A percentile compares a stretch with the other conserved stretches of the same genome.
These are phyloP conservation scores for Thunnus maccoyii DNA, from an alignment of 2,113 vertebrate genomes.

Conservation along the genomic window DNA sequence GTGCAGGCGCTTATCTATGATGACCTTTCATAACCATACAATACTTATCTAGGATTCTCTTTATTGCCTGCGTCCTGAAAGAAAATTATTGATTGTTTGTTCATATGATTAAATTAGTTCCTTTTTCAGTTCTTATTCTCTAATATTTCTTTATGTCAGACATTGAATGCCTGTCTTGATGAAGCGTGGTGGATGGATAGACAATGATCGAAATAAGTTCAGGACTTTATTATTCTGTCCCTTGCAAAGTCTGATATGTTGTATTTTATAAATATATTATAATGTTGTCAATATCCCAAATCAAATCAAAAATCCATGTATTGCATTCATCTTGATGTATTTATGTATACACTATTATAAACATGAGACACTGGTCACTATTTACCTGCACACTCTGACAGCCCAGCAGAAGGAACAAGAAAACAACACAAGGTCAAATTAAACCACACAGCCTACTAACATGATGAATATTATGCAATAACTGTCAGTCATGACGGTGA, in stretches of 20 bases:
- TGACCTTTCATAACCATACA: neutral
- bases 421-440: neutral
- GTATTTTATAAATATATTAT: neutral
- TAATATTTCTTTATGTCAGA: too few relatives aligned
- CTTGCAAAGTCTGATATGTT: neutral
- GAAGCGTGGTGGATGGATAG: neutral
- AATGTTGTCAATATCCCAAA: neutral
- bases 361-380: neutral
- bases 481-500: constrained; percentile 13
- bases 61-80: neutral
- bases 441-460: neutral
- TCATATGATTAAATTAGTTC: too few relatives aligned
- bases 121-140: too few relatives aligned
- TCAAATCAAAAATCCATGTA: neutral
- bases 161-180: too few relatives aligned
- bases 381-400: neutral
- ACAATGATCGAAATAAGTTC: too few relatives aligned
- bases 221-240: too few relatives aligned
- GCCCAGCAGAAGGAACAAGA: neutral
- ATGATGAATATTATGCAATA: constrained; percentile 31
- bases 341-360: neutral
- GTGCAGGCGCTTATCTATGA: neutral
- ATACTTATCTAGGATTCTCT: neutral
- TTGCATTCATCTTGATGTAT: neutral
- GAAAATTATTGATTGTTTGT: neutral